Base-by-base conservation (phyloP, 37 sponge, comb jelly and placozoan genomes). In the Dysidea cf. avara region DNA sequence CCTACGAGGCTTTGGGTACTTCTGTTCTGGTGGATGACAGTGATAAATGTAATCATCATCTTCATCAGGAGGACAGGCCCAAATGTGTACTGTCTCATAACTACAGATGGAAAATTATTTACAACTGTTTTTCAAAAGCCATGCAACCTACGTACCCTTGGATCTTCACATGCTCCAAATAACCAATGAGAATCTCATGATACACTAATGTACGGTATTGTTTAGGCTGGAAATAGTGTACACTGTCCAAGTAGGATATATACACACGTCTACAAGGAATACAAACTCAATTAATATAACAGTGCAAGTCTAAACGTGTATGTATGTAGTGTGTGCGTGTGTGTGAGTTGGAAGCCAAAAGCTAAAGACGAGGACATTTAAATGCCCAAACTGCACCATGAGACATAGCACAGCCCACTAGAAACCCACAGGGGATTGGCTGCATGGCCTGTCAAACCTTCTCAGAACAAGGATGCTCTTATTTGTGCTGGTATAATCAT, bases 21-120 rank as follows among this genome's bases (percentile, higher is more conserved):
- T 98, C 91, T 98, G 99, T 51, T 92, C 93, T 6, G 74, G 59
- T 7, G 99, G 99, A 43, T 98, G 99, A 54, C 99, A 98, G 75
- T 98, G 99, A 72, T 95, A 98, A 39, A 98, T 98, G 81, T 98
- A 98, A 76, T 98, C 99, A 71, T 98, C 99, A 17, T 96, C 99
- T 69, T 98, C 99, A 64, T 93, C 86, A 22, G 99, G 99, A 20
- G 99, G 99, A 62, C 99, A 98, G 0, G 99, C 99, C 99, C 99
- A 98, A 25, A 98, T 98, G 69, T 98, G 99, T 39, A 96, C 99
- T 50, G 80, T 85, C 62, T 55, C 21, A 57, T 74, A 92, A 26
- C 93, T 92, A 52, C 16, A 68, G 1, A 12, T 33, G 54, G 43
- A 1, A 53, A 29, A 22, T 39, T 43, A 12, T 12, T 12, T 12